These are phyloP conservation scores for Galeruca laticollis DNA, from an alignment of 2,888 invertebrate genomes.

Conservation along the genomic window DNA sequence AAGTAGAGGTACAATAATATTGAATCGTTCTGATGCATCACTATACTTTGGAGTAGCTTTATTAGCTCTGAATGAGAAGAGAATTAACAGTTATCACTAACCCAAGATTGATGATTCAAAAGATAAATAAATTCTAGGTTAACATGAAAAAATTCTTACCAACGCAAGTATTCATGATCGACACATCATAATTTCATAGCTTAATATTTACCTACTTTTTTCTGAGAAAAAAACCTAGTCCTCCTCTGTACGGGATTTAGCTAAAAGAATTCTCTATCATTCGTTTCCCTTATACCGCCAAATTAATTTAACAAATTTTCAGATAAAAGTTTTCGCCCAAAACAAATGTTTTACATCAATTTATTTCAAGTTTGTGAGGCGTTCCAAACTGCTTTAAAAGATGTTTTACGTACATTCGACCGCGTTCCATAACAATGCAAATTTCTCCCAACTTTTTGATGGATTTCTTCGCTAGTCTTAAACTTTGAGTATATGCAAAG, in stretches of 20 bases:
- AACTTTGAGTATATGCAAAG: neutral
- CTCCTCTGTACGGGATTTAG: conserved; percentile 38
- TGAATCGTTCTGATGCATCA: no score
- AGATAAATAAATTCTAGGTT: no score
- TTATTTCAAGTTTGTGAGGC: conserved; percentile 37
- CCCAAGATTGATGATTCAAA: no score
- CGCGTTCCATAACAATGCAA: conserved; percentile 29
- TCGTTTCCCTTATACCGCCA: conserved; percentile 54
- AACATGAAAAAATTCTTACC: no score
- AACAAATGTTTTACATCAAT: conserved; percentile 55
- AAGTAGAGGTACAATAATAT: no score
- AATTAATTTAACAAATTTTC: conserved; percentile 57
- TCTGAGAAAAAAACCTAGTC: neutral
- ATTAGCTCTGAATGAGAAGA: no score
- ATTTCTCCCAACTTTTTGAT: conserved; percentile 25
- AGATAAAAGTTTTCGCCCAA: conserved; percentile 53
- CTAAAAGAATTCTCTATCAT: conserved; percentile 56
- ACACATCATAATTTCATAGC: no score
- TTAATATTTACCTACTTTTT: neutral
- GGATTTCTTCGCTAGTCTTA: conserved; percentile 9
- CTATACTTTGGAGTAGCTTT: no score
- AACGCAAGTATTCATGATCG: no score
- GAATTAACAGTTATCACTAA: no score
- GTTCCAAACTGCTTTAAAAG: conserved; percentile 20
- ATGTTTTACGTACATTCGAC: conserved; percentile 26